Base-by-base conservation (phyloP, 1,140 invertebrate species). In the Plectrocnemia conspersa region DNA sequence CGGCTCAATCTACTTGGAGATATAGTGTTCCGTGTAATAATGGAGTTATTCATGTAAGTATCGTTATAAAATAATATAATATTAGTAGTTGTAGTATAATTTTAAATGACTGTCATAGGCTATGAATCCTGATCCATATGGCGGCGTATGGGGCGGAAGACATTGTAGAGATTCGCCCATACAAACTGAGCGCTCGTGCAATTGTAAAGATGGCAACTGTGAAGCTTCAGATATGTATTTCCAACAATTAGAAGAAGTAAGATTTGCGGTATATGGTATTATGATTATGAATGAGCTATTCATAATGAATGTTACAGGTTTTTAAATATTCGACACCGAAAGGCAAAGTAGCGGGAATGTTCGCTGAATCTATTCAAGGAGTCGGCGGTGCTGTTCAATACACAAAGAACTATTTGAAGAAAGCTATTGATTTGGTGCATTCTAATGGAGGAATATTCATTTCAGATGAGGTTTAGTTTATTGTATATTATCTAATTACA, bases 281-380 rank as follows among this genome's bases (percentile, higher is more conserved):
- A 25, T 18, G 7, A 44, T 44, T 29, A 29, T 29, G n/a, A n/a
- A n/a, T n/a, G n/a, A n/a, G n/a, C n/a, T n/a, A n/a, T n/a, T n/a
- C n/a, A n/a, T n/a, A n/a, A n/a, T 29, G n/a, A 29, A 29, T 29
- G 6, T 29, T n/a, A 13, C 48, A 75, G 73, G 70, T 82, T 2
- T 78, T 97, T 49, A 78, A 79, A 49, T 87, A 86, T 65, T 87
- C 85, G 11, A 66, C 91, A 40, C 86, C 92, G 0, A 68, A 68
- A 49, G 82, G 82, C 7, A 80, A 78, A 64, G 76, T 94, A 19
- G 95, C 91, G 2, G 95, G 81, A 11, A 85, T 98, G 65, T 88
- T 98, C 68, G 91, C 89, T 0, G 96, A 98, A 73, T 90, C 91
- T 3, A 97, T 98, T 63, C 93, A 97, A 74, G 92, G 95, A 23